These are phyloP conservation scores for Agelaius tricolor DNA, from an alignment of 2,113 vertebrate species.

Conservation along the genomic window DNA sequence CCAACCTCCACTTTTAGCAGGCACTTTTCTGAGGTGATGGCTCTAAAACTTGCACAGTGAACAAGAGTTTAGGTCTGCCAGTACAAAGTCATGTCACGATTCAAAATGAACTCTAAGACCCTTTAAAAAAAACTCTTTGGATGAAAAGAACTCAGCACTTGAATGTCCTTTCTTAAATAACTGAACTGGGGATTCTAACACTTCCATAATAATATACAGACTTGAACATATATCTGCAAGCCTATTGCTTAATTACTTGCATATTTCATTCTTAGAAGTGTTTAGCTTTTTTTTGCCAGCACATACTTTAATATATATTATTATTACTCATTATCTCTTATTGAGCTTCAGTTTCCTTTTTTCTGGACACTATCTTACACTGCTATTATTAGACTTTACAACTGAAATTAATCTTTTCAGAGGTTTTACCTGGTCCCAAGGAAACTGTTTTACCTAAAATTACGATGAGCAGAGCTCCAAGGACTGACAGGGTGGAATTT, in stretches of 20 bases:
- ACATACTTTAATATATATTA: not conserved
- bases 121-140: not conserved
- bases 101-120: not conserved
- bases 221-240: not conserved
- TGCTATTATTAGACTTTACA: conserved; percentile 39
- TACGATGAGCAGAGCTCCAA: not conserved
- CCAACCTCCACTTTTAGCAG: not conserved
- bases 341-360: not conserved
- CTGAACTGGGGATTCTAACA: not conserved
- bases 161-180: not conserved
- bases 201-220: not conserved
- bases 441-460: conserved; percentile 21
- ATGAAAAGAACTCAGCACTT: not conserved
- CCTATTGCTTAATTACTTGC: not conserved
- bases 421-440: not conserved
- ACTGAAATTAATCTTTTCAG: conserved; percentile 38
- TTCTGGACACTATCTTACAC: not conserved
- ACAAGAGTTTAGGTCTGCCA: not conserved
- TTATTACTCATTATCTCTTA: not conserved
- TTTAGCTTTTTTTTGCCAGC: not conserved
- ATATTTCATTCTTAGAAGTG: not conserved
- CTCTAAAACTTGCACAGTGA: not conserved
- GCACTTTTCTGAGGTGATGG: not conserved
- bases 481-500: not conserved
- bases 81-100: not conserved